Evolutionary conservation across 2,888 invertebrate species (phyloP).

Genomic region (Lasioglossum zephyrum): DNA sequence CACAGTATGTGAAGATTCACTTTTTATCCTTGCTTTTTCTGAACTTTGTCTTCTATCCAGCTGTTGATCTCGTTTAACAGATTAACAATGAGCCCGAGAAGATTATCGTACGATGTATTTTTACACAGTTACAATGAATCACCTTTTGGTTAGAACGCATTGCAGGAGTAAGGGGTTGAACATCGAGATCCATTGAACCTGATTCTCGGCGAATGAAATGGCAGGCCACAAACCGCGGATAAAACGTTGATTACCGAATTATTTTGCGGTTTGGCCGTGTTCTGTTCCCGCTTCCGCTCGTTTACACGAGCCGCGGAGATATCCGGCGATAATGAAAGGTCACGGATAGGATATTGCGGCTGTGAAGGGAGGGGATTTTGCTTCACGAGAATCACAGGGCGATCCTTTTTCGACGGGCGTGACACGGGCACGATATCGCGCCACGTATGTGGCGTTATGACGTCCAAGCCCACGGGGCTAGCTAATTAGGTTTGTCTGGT

Average conservation of each 20-base stretch:
- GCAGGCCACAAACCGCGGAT: slow-evolving; percentile 27
- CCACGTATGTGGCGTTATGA: slow-evolving; percentile 30
- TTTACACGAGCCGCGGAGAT: background rate
- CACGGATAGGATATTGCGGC: slow-evolving; percentile 3
- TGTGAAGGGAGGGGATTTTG: background rate
- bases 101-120: too few species aligned
- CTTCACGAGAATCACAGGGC: background rate
- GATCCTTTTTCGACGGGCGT: slow-evolving; percentile 1
- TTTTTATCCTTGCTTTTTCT: background rate
- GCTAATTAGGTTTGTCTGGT: slow-evolving; percentile 50
- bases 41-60: background rate
- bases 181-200: background rate
- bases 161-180: background rate
- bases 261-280: slow-evolving; percentile 27
- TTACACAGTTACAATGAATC: too few species aligned
- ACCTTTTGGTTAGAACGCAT: too few species aligned
- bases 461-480: slow-evolving; percentile 17
- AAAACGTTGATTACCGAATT: slow-evolving; percentile 53
- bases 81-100: background rate
- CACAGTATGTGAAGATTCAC: too few species aligned
- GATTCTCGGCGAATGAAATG: slow-evolving; percentile 41
- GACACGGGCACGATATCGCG: background rate
- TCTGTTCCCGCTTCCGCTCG: background rate
- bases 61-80: background rate
- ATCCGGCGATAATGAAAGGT: slow-evolving; percentile 42